Evolutionary conservation across 2,888 invertebrate species (phyloP), one percentile per base, ranked within the genome.

Genomic region (Melipona beecheii): DNA sequence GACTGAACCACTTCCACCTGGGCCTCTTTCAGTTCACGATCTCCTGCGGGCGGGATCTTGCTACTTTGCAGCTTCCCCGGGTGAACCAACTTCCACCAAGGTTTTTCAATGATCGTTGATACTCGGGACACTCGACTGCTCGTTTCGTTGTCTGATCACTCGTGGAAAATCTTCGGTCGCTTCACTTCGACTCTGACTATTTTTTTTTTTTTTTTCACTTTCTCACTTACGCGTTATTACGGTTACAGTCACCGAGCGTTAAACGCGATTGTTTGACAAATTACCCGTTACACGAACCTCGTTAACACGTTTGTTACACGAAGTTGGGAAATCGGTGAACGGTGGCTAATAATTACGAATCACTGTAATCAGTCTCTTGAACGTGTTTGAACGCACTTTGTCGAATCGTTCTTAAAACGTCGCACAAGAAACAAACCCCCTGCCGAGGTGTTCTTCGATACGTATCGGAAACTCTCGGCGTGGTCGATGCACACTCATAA

Each of bases 41-140:
- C 89, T 71, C 92, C 86, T 91, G 88, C 91, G 92, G 93, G 90
- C 88, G 92, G 91, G 93, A 93, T 93, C 81, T 93, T 93, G 94
- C 89, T 88, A 84, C 72, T 68, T 88, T 90, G 65, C 70, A 73
- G 58, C 52, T 78, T 58, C 60, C 80, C 78, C 54, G 54, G 73
- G 24, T 31, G 50, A 65, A 77, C 27, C 50, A 73, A 78, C 56
- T 24, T 60, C 36, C 50, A 71, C 50, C 69, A 43, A 43, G 27
- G 19, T 43, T 52, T 49, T 15, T 49, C 11, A 52, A 58, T 49
- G 36, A 1, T 58, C 58, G 27, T 52, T 56, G 21, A 52, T 15
- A 43, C 9, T 54, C 17, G 64, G 31, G 17, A 31, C 56, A n/a
- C 56, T 56, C 75, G 31, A 11, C 1, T 19, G 15, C n/a, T 52